Conservation (phyloP, 2,888 invertebrate genomes). For the Liodrosophila aerea region DNA sequence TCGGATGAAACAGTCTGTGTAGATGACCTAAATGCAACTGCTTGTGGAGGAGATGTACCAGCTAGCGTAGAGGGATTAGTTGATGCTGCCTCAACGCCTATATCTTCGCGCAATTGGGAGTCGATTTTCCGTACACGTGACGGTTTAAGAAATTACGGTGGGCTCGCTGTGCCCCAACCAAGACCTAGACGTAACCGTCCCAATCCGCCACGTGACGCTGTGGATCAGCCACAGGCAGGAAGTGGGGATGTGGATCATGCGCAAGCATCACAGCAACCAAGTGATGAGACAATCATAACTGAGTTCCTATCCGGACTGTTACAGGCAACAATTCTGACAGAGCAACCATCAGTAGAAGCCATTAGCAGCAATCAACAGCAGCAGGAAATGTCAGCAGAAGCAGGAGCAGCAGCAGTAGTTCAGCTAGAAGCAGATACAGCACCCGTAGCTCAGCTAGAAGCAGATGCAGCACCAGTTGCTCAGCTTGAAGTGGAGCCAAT, state of each 20-base stretch:
- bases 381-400: too few relatives aligned
- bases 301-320: conserved; percentile 36
- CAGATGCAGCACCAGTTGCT: not conserved
- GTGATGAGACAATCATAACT: conserved; percentile 18
- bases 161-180: not conserved
- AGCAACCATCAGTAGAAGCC: too few relatives aligned
- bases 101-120: conserved; percentile 26
- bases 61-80: not conserved
- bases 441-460: not conserved
- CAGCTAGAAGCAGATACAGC: too few relatives aligned
- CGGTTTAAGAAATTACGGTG: conserved; percentile 8
- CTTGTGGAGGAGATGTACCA: too few relatives aligned
- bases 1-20: too few relatives aligned
- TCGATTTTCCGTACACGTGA: conserved; percentile 42
- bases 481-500: not conserved
- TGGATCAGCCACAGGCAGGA: not conserved
- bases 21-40: too few relatives aligned
- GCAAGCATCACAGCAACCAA: not conserved
- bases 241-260: not conserved
- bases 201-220: too few relatives aligned
- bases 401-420: too few relatives aligned
- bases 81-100: not conserved
- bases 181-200: not conserved
- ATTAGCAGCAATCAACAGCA: too few relatives aligned
- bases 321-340: conserved; percentile 7